Percentiles rank a stretch among this genome's conserved stretches.
Evolutionary conservation across 2,888 invertebrate species (phyloP).

Genomic region (Pasiphila rectangulata): DNA sequence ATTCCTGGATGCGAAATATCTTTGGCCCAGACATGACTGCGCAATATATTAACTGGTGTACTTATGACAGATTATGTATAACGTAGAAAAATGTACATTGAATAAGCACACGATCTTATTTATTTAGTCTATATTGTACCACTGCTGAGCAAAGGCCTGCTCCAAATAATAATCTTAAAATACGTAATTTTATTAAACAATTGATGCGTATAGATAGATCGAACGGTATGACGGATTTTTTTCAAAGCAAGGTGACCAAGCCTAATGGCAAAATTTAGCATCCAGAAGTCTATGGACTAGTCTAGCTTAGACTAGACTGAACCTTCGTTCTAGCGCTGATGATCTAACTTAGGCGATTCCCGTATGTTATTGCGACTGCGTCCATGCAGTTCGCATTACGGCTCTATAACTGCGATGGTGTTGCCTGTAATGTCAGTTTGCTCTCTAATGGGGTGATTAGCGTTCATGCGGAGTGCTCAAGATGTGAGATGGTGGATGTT

Average conservation of each 20-base stretch:
- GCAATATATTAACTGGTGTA: too few species aligned
- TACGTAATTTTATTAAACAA: too few species aligned
- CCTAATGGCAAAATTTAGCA: background rate
- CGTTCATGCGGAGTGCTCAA: constrained; percentile 17
- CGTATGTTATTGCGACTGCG: constrained; percentile 63
- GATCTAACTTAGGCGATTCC: constrained; percentile 68
- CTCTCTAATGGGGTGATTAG: constrained; percentile 29
- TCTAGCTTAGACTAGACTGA: constrained; percentile 27
- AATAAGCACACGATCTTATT: too few species aligned
- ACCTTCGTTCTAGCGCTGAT: constrained; percentile 51
- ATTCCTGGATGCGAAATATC: background rate
- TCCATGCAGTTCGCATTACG: constrained; percentile 50
- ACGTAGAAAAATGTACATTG: too few species aligned
- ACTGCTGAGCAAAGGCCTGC: too few species aligned
- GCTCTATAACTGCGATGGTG: constrained; percentile 22
- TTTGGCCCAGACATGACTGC: background rate
- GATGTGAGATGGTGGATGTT: constrained; percentile 11
- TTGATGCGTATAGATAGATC: too few species aligned
- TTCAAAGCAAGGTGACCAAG: too few species aligned
- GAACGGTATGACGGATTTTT: too few species aligned
- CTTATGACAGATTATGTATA: too few species aligned
- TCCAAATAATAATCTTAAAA: background rate
- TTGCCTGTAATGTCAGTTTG: constrained; percentile 24
- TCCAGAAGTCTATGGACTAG: constrained; percentile 6
- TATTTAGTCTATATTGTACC: too few species aligned